phyloP scores from a whole-genome alignment of 2,797 vertebrate species.

The Notoglanidium macrostoma region DNA sequence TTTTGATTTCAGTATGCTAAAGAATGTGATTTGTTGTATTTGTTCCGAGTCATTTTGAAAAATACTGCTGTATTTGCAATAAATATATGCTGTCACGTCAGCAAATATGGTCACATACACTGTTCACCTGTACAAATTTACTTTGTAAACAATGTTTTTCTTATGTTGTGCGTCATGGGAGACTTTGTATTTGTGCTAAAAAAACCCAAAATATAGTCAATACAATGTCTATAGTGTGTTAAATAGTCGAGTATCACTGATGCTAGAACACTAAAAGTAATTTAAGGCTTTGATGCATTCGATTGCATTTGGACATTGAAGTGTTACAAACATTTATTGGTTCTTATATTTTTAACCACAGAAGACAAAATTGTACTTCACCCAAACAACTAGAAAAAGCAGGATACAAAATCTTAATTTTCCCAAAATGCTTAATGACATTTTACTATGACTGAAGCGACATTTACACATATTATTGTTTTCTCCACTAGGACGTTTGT shows the following conservation, averaged over 20 bases:
- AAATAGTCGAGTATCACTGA: neutral
- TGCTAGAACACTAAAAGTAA: neutral
- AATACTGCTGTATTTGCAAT: slow-evolving; percentile 33
- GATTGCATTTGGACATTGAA: slow-evolving; percentile 1
- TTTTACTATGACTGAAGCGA: neutral
- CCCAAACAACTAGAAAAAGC: neutral
- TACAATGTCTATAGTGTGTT: neutral
- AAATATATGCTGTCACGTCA: slow-evolving; percentile 24
- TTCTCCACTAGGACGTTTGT: neutral
- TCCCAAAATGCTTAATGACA: neutral
- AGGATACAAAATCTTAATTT: neutral
- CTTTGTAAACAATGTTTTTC: neutral
- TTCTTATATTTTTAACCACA: neutral
- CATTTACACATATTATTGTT: neutral
- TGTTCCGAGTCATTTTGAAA: slow-evolving; percentile 7
- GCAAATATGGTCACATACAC: slow-evolving; percentile 2
- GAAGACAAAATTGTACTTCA: neutral
- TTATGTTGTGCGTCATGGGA: neutral
- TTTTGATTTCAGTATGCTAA: slow-evolving; percentile 35
- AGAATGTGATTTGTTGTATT: slow-evolving; percentile 32
- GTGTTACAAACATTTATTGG: neutral
- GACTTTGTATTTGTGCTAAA: neutral
- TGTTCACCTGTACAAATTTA: slow-evolving; percentile 11
- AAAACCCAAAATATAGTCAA: neutral
- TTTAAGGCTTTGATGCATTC: neutral